Evolutionary conservation across 2,113 vertebrate genomes (phyloP), one percentile per base, ranked within the genome.

Genomic region (Chlorodrepanis virens): DNA sequence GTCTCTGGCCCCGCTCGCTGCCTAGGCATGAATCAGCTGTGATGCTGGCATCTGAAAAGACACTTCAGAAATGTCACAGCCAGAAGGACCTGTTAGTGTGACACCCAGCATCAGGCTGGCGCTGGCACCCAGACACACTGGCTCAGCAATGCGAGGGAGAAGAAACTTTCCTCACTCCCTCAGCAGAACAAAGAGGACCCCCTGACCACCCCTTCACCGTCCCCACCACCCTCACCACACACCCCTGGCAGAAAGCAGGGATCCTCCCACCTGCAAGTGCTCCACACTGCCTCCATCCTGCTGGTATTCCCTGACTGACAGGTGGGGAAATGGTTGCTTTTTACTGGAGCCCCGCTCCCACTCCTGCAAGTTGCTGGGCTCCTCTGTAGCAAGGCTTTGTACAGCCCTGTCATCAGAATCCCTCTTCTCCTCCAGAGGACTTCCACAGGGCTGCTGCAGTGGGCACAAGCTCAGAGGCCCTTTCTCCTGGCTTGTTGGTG

Each of bases 101-200:
- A 88, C 57, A 40, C 15, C 8, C 52, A 59, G 86, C 59, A 44
- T 49, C 59, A 25, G 52, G 45, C 37, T 44, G 56, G 24, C 0
- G 0, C 49, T 83, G 67, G 25, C 1, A 0, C 21, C 29, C 52
- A 71, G 56, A 7, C 11, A 5, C 21, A 12, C 8, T 0, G 1
- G 14, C n/a, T 86, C 16, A 35, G 25, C 39, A 60, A 50, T 0
- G 1, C 7, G 33, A 61, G 11, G 37, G 21, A 42, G 14, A 45
- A 86, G 28, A 68, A 31, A 42, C 18, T 37, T 91, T 17, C 12
- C 12, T 13, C 0, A 0, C 6, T 76, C 57, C n/a, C 5, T 31
- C 53, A 35, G 12, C 2, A 37, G n/a, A 83, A 63, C 33, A 72
- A 52, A 83, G 33, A 83, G 16, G 6, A 47, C 5, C 1, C 28